Evolutionary conservation across 2,113 vertebrate genomes (phyloP).

Genomic region (Orientallactaga bullata): DNA sequence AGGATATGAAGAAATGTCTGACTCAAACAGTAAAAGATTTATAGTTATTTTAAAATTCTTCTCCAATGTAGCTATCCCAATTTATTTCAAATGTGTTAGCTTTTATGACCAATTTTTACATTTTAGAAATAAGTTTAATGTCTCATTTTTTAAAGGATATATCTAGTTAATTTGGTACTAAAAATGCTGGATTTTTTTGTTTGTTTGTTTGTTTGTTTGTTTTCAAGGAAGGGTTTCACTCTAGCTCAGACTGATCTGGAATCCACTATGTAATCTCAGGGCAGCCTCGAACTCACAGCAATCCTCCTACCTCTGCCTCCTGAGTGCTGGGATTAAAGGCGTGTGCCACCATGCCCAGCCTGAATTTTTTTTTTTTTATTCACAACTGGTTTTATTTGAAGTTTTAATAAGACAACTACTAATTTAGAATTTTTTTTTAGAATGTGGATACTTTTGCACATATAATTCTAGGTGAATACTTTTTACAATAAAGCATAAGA

Average conservation of each 20-base stretch:
- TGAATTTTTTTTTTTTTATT: no score
- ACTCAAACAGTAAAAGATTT: not conserved
- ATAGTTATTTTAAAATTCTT: not conserved
- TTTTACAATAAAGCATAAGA: not conserved
- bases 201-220: no score
- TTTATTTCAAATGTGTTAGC: not conserved
- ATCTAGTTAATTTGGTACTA: not conserved
- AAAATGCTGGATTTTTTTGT: not conserved
- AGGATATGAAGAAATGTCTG: not conserved
- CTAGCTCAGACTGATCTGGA: no score
- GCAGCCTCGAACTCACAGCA: no score
- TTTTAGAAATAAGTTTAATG: not conserved
- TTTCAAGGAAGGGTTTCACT: no score
- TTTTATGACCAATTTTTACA: not conserved
- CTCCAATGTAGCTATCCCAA: not conserved
- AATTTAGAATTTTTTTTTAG: slow-evolving; percentile 17
- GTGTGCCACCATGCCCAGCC: no score
- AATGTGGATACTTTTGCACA: not conserved
- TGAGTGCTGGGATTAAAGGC: no score
- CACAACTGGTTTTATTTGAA: not conserved
- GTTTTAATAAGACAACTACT: not conserved
- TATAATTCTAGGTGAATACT: not conserved
- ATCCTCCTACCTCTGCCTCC: no score
- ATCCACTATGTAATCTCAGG: no score
- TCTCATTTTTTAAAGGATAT: slow-evolving; percentile 21